These are phyloP conservation scores for Romanomermis culicivorax DNA, from an alignment of 2,888 invertebrate genomes.

Conservation along the genomic window DNA sequence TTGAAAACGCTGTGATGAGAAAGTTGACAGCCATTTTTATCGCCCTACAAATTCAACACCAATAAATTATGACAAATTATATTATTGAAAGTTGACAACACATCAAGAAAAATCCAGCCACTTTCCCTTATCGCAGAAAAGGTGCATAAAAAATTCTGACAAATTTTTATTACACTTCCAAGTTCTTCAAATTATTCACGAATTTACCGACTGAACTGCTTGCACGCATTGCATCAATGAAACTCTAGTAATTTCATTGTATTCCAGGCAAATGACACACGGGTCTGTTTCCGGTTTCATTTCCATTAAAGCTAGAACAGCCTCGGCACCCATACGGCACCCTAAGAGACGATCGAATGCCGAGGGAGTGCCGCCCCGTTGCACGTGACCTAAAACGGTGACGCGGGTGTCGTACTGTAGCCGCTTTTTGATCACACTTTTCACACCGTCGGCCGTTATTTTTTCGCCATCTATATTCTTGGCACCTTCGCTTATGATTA, in stretches of 20 bases:
- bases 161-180: too few relatives aligned
- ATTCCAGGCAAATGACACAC: constrained; percentile 41
- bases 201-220: constrained; percentile 33
- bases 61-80: too few relatives aligned
- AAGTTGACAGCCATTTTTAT: too few relatives aligned
- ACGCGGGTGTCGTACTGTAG: constrained; percentile 86
- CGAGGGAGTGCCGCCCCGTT: constrained; percentile 90
- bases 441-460: constrained; percentile 65
- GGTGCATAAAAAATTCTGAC: too few relatives aligned
- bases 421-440: constrained; percentile 55
- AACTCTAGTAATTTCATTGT: constrained; percentile 86
- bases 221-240: constrained; percentile 92
- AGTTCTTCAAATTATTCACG: too few relatives aligned
- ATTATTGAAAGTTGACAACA: too few relatives aligned
- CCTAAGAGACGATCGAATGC: constrained; percentile 94
- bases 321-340: constrained; percentile 96
- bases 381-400: constrained; percentile 94
- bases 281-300: constrained; percentile 45
- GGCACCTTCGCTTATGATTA: constrained; percentile 93
- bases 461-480: constrained; percentile 80
- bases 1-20: too few relatives aligned
- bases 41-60: too few relatives aligned
- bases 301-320: constrained; percentile 88
- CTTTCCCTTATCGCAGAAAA: too few relatives aligned
- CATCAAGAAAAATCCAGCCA: too few relatives aligned